Evolutionary conservation across 2,113 vertebrate genomes (phyloP).

Genomic region (Perca fluviatilis): DNA sequence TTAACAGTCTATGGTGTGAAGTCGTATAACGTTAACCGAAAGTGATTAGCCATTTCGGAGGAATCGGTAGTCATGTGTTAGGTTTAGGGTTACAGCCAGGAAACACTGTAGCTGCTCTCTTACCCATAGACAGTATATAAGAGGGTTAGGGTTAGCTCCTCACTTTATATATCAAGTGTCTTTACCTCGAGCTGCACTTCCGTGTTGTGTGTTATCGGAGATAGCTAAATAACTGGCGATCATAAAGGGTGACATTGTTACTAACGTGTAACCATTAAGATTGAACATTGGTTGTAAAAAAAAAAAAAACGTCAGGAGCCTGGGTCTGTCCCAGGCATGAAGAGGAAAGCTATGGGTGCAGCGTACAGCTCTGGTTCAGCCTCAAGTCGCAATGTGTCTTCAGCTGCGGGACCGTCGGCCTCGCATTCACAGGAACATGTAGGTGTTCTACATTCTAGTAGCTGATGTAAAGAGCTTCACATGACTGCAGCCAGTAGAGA

Average conservation of each 20-base stretch:
- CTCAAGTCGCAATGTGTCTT: rapidly evolving
- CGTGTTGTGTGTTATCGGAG: background rate
- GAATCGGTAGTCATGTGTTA: rapidly evolving
- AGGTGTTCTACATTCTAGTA: background rate
- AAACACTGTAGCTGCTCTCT: background rate
- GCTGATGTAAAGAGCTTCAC: background rate
- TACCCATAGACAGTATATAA: too few species aligned
- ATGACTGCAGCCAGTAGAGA: background rate
- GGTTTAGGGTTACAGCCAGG: rapidly evolving
- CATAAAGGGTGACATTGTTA: too few species aligned
- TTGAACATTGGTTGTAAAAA: too few species aligned
- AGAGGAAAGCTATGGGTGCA: constrained; percentile 57
- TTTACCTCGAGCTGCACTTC: background rate
- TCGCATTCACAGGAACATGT: background rate
- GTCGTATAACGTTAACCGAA: background rate
- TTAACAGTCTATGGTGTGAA: too few species aligned
- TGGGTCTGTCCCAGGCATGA: constrained; percentile 27
- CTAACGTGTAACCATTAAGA: too few species aligned
- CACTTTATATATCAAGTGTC: background rate
- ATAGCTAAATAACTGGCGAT: too few species aligned
- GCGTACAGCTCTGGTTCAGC: constrained; percentile 2
- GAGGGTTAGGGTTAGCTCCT: too few species aligned
- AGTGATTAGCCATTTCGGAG: too few species aligned
- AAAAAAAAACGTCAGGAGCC: background rate
- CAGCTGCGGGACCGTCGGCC: background rate